phyloP scores from a whole-genome alignment of 2,888 invertebrate genomes.

The Brenthis hecate region DNA sequence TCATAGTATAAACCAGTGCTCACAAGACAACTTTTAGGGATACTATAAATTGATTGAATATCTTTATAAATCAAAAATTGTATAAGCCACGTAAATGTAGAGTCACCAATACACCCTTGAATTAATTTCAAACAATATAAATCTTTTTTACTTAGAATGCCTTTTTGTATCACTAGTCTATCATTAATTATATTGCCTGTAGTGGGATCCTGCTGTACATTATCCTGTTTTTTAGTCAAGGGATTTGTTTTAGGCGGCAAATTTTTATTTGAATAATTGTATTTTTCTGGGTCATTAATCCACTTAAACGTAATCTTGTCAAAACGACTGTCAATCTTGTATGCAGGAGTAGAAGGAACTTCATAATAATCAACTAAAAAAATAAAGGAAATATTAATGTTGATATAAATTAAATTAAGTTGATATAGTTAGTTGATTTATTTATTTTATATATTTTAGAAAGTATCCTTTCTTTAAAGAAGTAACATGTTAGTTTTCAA shows the following conservation, averaged over 20 bases:
- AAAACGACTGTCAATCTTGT: constrained; percentile 54
- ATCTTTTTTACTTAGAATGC: constrained; percentile 49
- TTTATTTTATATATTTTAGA: background rate
- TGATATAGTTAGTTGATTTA: background rate
- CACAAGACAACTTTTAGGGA: constrained; percentile 52
- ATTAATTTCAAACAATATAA: constrained; percentile 52
- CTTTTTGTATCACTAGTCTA: constrained; percentile 35
- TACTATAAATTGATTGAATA: constrained; percentile 47
- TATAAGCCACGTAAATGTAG: constrained; percentile 54
- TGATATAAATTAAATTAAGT: too few species aligned
- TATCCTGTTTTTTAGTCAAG: background rate
- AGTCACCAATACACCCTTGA: constrained; percentile 43
- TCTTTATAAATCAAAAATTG: constrained; percentile 53
- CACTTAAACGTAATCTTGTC: constrained; percentile 42
- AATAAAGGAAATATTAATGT: constrained; percentile 9
- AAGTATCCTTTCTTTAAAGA: too few species aligned
- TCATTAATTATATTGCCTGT: constrained; percentile 33
- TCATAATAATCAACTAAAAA: constrained; percentile 53
- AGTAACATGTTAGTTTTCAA: too few species aligned
- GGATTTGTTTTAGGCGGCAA: background rate
- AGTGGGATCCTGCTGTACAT: background rate
- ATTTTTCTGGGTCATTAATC: constrained; percentile 33
- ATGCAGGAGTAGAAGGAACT: constrained; percentile 50
- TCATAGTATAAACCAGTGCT: constrained; percentile 59
- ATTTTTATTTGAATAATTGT: constrained; percentile 8